A percentile compares a stretch with the other conserved stretches of the same genome.
Conservation (phyloP, 2,113 vertebrate genomes). For the Onychostruthus taczanowskii region DNA sequence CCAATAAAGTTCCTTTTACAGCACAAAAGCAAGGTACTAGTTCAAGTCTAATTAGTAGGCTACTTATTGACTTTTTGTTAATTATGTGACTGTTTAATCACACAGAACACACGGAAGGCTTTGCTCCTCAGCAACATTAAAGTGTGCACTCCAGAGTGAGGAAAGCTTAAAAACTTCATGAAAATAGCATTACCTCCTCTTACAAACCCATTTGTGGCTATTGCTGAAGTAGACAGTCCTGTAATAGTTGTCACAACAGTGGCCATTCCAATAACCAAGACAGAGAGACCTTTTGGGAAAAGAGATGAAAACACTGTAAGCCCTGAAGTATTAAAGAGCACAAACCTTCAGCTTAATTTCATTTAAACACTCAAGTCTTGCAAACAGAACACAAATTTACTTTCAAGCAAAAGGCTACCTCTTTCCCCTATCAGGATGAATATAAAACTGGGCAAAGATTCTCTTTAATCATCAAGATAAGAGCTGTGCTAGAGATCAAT, state of each 20-base stretch:
- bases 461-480: neutral
- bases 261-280: conserved; percentile 89
- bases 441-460: neutral
- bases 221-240: conserved; percentile 95
- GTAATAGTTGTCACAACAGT: conserved; percentile 97
- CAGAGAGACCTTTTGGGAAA: conserved; percentile 77
- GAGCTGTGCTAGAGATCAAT: neutral
- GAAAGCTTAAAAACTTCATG: neutral
- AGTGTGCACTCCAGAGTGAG: neutral
- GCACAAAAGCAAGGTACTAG: neutral
- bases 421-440: neutral
- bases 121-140: neutral
- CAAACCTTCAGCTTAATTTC: neutral
- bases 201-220: conserved; percentile 97
- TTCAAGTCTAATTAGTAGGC: neutral
- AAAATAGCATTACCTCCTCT: conserved; percentile 87
- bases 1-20: neutral
- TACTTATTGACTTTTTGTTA: neutral
- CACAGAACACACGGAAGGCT: neutral
- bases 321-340: neutral
- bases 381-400: neutral
- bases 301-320: neutral
- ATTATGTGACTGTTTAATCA: neutral
- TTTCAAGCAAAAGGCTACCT: neutral
- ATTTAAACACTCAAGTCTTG: neutral